These are phyloP conservation scores for Anniella stebbinsi DNA, from an alignment of 2,797 vertebrate genomes.

Conservation along the genomic window DNA sequence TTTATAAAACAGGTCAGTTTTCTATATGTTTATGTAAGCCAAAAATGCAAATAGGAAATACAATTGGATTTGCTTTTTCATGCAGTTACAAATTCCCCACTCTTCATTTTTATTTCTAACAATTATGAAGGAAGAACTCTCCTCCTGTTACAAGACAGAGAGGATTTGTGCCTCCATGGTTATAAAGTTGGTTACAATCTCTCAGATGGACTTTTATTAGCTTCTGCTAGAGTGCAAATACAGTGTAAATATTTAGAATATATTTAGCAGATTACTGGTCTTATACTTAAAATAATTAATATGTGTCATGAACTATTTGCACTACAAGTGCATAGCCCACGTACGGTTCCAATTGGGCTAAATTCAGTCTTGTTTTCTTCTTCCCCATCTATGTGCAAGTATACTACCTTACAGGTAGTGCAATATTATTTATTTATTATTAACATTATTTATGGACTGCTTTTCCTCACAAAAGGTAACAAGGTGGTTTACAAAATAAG, in stretches of 20 bases:
- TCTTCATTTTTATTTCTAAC: background rate
- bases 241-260: background rate
- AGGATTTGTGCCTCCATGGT: background rate
- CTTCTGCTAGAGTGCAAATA: background rate
- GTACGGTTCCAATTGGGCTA: background rate
- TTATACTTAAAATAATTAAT: background rate
- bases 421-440: no score
- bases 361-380: no score
- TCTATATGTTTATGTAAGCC: background rate
- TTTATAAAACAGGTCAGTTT: background rate
- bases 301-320: background rate
- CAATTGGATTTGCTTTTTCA: slow-evolving; percentile 22
- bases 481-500: no score
- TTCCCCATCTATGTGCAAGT: background rate
- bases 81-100: background rate
- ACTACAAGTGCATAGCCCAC: background rate
- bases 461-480: no score
- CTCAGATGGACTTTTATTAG: background rate
- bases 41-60: background rate
- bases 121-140: background rate
- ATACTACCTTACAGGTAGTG: background rate
- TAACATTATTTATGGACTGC: no score
- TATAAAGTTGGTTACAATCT: background rate
- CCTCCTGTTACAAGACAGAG: background rate
- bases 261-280: background rate